Base-by-base conservation (phyloP, 2,888 invertebrate species). In the Gari tellinella region DNA sequence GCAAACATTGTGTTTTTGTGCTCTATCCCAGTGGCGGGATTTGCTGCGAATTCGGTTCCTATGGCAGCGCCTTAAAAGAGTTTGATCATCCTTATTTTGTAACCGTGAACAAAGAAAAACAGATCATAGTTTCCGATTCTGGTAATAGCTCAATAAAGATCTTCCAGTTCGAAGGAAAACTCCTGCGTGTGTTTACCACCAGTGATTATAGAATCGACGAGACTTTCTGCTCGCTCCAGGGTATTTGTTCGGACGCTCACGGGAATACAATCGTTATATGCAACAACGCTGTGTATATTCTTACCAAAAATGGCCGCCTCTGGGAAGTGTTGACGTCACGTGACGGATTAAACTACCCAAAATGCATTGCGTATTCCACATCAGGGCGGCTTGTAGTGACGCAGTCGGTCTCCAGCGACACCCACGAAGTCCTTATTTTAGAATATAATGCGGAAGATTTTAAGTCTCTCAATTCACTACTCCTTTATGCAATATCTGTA, bases 21-120 rank as follows among this genome's bases (percentile, higher is more conserved):
- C 68, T 90, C n/a, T 73, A 84, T 19, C 82, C 87, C 0, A 81
- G 77, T 26, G 90, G 89, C 0, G 82, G 75, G 1, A 76, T 85
- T 31, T 86, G 82, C 57, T 85, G 86, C 37, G 70, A 72, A 25
- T 90, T 90, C 58, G 90, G 90, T 26, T 75, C 81, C 49, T 90
- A 89, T 64, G 90, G 90, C 8, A 88, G 87, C 57, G 81, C 69
- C 14, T 60, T 79, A 5, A 64, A 72, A 25, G 83, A 90, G 53
- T 84, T 90, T 45, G 90, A 90, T 77, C 89, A 90, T 68, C 90
- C 90, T 5, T 90, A 90, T 70, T 89, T 85, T 69, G 88, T 90
- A 26, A 81, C 88, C 5, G 86, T 87, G 17, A 87, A 88, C 72
- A 85, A 73, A 58, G 79, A 85, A 31, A 87, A 87, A 61, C 88